Conservation (phyloP, 2,113 vertebrate genomes). For the Thamnophis sirtalis region DNA sequence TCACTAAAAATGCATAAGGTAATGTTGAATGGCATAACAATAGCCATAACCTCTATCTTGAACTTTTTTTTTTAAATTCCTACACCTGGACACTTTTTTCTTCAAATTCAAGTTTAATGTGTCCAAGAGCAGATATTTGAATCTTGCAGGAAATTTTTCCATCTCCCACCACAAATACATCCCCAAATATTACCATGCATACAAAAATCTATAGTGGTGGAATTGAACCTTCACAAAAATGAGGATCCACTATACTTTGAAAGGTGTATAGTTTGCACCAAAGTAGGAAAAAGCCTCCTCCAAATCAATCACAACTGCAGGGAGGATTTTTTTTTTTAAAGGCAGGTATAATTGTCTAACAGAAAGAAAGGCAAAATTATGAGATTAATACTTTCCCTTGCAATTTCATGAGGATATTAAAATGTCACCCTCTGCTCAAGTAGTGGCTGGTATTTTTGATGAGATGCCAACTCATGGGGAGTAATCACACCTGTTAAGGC, state of each 20-base stretch:
- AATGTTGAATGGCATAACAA: neutral
- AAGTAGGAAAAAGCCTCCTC: conserved; percentile 10
- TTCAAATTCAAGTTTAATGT: neutral
- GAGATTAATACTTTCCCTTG: neutral
- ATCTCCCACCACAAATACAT: neutral
- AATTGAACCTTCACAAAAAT: neutral
- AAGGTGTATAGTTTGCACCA: neutral
- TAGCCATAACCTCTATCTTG: neutral
- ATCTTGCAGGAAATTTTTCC: neutral
- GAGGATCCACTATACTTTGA: neutral
- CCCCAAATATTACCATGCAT: neutral
- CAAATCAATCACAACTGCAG: conserved; percentile 4
- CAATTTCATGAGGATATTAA: conserved; percentile 3
- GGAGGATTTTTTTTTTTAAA: neutral
- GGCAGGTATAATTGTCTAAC: neutral
- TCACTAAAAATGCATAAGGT: neutral
- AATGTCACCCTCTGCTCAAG: neutral
- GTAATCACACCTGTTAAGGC: neutral
- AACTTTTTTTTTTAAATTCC: neutral
- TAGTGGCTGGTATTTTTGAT: neutral
- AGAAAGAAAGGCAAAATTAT: neutral
- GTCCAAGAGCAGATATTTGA: neutral
- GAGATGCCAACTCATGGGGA: neutral
- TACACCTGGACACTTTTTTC: neutral
- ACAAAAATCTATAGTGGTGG: neutral